A percentile compares a stretch with the other conserved stretches of the same genome.
These are phyloP conservation scores for Litocranius walleri DNA, from an alignment of 2,113 vertebrate genomes.

Conservation along the genomic window DNA sequence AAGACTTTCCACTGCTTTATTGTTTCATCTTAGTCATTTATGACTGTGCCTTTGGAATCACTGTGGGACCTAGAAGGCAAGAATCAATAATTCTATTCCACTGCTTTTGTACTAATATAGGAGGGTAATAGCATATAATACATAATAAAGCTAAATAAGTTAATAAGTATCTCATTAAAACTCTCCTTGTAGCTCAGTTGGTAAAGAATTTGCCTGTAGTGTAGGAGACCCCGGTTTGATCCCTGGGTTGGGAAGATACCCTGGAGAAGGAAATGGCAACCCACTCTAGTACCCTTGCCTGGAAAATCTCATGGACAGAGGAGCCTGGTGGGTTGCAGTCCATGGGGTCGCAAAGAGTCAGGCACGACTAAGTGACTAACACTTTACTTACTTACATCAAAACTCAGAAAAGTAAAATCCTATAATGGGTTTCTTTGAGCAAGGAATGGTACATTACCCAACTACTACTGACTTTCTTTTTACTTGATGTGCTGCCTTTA, in stretches of 20 bases:
- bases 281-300: neutral
- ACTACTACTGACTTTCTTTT: neutral
- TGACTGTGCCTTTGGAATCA: neutral
- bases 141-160: neutral
- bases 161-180: neutral
- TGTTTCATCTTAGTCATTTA: neutral
- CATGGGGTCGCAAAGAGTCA: accelerated
- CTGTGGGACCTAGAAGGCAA: neutral
- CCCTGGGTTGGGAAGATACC: neutral
- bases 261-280: neutral
- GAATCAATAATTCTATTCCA: neutral
- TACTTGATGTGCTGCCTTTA: neutral
- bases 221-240: accelerated
- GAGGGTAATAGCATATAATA: neutral
- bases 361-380: neutral
- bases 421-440: neutral
- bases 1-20: neutral
- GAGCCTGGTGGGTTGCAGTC: neutral
- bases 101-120: neutral
- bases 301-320: neutral
- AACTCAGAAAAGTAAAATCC: neutral
- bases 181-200: neutral
- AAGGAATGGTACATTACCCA: neutral
- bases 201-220: neutral
- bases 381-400: neutral